Percentiles rank a stretch among this genome's conserved stretches.
phyloP scores from a whole-genome alignment of 2,113 vertebrate species.

The Vulpes lagopus region DNA sequence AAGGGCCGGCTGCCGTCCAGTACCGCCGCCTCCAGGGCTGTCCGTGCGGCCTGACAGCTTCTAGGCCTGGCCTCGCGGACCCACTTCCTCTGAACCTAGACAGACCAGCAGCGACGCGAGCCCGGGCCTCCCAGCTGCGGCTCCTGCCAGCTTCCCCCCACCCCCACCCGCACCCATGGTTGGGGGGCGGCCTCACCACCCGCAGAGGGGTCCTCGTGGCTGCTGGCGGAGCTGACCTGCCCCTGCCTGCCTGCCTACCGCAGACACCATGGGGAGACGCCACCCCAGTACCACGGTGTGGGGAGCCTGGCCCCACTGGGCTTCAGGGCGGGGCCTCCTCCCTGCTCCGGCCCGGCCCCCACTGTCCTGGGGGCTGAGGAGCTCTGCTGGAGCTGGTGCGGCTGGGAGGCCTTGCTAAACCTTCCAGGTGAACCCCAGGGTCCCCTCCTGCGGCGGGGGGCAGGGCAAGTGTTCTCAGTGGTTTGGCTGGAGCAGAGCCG shows the following conservation, averaged over 20 bases:
- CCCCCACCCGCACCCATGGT: accelerated
- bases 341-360: neutral
- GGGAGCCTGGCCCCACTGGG: neutral
- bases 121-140: no score
- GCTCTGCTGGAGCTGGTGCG: neutral
- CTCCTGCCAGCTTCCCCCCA: no score
- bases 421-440: neutral
- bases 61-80: no score
- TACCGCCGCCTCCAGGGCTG: no score
- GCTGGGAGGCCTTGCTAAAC: neutral
- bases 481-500: neutral
- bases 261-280: neutral
- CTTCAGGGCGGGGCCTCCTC: neutral
- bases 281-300: neutral
- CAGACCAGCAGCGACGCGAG: accelerated
- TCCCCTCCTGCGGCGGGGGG: neutral
- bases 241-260: neutral
- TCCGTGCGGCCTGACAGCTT: no score
- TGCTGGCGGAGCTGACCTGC: neutral
- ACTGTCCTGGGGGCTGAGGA: neutral
- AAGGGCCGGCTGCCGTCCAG: no score
- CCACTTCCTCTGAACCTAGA: no score
- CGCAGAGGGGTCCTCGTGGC: no score
- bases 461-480: neutral
- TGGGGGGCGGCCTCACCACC: neutral